Evolutionary conservation across 2,113 vertebrate genomes (phyloP), one percentile per base, ranked within the genome.

Genomic region (Gobio gobio): DNA sequence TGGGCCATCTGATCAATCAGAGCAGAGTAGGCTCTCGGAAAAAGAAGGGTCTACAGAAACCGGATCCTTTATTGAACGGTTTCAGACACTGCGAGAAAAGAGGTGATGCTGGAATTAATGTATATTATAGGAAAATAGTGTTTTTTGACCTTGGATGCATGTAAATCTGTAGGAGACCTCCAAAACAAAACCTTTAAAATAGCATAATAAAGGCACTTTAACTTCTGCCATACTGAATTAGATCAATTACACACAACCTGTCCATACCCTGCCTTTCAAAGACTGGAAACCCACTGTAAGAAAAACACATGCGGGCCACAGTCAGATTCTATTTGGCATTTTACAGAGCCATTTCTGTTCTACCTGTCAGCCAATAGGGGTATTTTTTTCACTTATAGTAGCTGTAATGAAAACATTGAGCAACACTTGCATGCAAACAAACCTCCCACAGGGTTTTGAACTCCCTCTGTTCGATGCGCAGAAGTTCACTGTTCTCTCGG

Each of bases 381-480:
- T 36, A 43, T 43, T 61, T 3, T 18, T 45, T 18, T 59, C 36
- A 7, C 54, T 36, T 9, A 13, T 13, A 59, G 33, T 54, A 43
- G 7, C n/a, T 22, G 8, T 33, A 36, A 82, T 68, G 45, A 49
- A 54, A 68, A 90, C 51, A 54, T 45, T 29, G 0, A 29, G 33
- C 20, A 29, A 77, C 18, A 49, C 68, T 54, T 26, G 74, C 9
- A 58, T 40, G 45, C 43, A 63, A 61, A 89, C 92, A 94, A 92
- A 99, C 98, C 97, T 99, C 98, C 98, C 98, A 99, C 76, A 99
- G 96, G 66, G 94, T 95, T 94, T 98, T 98, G 89, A 99, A 99
- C 93, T 99, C 98, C 92, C 97, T 97, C 95, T 99, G 98, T 87
- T 99, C 98, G 36, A 99, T 97, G 75, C 98, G 97, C 43, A 99